Base-by-base conservation (phyloP, 2,797 vertebrate species). In the Echiichthys vipera region DNA sequence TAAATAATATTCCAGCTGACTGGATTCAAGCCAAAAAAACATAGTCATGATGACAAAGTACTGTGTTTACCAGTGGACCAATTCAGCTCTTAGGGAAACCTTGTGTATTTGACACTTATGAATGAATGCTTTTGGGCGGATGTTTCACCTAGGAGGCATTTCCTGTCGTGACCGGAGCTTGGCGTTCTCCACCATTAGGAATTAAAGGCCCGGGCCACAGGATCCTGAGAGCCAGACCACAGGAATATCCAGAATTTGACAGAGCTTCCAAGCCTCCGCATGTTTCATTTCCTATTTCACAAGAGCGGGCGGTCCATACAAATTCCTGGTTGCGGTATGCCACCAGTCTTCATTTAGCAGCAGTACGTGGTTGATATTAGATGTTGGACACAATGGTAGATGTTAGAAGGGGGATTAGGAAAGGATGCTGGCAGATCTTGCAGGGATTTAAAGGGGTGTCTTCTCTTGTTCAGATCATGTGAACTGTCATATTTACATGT, bases 251-350 rank as follows among this genome's bases (percentile, higher is more conserved):
- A 85, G 84, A 81, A 91, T 91, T 57, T 79, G 71, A 83, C 74
- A 20, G 65, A 8, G 54, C 67, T 64, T 84, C 84, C 83, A 84
- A 80, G 56, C 32, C 85, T 71, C 77, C 50, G 39, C 65, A 77
- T 81, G 86, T 90, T 91, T 91, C 81, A 91, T 90, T 93, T 92
- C 90, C 88, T 89, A 87, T 93, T 93, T 92, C 85, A 72, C 85
- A 90, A 92, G 80, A 84, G 78, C 46, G 47, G 74, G 81, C 74
- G 55, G 84, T 68, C 67, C 81, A 76, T 88, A 89, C 65, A 76
- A 78, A 91, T 91, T 89, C 87, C 77, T 83, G 73, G 62, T 81
- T 84, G 76, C 34, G 80, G 88, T 84, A 39, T 74, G 43, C 85
- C 86, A 78, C 84, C 84, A 74, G 40, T 69, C 79, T 83, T 81